A percentile compares a stretch with the other conserved stretches of the same genome.
Evolutionary conservation across 2,797 vertebrate species (phyloP).

Genomic region (Menidia menidia): DNA sequence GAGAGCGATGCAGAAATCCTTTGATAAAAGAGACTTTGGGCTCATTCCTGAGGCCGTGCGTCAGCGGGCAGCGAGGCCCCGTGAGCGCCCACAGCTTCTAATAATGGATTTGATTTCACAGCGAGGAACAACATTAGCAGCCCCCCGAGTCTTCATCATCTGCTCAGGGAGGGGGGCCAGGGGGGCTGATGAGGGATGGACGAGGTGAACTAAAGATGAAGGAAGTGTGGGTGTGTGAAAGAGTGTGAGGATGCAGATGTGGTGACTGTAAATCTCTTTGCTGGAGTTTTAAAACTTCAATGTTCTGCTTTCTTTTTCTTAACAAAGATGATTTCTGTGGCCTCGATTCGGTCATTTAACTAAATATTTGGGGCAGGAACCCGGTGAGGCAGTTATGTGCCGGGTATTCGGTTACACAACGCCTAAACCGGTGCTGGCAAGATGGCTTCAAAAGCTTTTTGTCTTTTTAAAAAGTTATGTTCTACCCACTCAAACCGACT

Average conservation of each 20-base stretch:
- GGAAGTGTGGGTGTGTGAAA: not conserved
- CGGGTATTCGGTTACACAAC: no score
- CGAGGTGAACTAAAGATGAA: not conserved
- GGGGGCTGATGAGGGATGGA: not conserved
- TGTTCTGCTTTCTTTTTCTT: not conserved
- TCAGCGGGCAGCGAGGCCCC: slow-evolving; percentile 74
- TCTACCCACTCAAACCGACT: no score
- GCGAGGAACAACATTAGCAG: slow-evolving; percentile 51
- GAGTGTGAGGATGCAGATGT: not conserved
- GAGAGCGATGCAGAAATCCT: slow-evolving; percentile 78
- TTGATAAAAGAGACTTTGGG: slow-evolving; percentile 83
- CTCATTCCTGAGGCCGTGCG: slow-evolving; percentile 83
- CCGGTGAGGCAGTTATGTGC: not conserved
- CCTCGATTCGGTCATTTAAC: not conserved
- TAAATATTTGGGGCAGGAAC: not conserved
- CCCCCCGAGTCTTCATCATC: slow-evolving; percentile 39
- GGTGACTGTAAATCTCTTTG: not conserved
- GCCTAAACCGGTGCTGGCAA: no score
- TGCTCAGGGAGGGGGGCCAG: not conserved
- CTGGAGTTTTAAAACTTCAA: no score
- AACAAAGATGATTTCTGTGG: not conserved
- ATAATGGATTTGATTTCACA: slow-evolving; percentile 75
- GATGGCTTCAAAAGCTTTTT: no score
- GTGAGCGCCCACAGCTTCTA: slow-evolving; percentile 51
- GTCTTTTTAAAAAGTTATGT: no score